phyloP scores from a whole-genome alignment of 2,888 invertebrate genomes.

The Drosophila mimica region DNA sequence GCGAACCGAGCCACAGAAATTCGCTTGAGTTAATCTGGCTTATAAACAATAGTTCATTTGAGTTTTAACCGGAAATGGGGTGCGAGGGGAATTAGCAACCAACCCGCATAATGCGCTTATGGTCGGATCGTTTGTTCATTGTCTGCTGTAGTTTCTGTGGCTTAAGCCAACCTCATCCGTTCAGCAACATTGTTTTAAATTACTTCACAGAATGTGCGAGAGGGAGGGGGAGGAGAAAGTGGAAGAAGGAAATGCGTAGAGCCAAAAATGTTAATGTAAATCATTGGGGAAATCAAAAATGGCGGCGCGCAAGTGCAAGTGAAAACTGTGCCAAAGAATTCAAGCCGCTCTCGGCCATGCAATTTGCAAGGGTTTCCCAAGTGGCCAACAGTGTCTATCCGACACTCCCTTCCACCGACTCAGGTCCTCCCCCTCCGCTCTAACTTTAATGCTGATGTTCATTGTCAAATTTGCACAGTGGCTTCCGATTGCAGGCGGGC shows the following conservation, averaged over 20 bases:
- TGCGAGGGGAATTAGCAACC: conserved; percentile 19
- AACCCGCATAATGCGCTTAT: conserved; percentile 77
- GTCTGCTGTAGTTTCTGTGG: conserved; percentile 42
- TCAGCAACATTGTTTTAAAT: conserved; percentile 49
- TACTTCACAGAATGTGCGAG: conserved; percentile 53
- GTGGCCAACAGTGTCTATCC: conserved; percentile 56
- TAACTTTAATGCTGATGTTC: conserved; percentile 35
- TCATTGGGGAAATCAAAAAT: conserved; percentile 81
- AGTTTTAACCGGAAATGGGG: conserved; percentile 14
- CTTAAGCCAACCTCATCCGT: conserved; percentile 17
- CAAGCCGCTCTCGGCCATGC: conserved; percentile 66
- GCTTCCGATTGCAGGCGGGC: conserved; percentile 68
- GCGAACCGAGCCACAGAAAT: conserved; percentile 26
- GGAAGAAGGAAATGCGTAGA: conserved; percentile 41
- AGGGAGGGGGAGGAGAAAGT: background rate
- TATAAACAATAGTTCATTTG: conserved; percentile 81
- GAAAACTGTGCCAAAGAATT: conserved; percentile 75
- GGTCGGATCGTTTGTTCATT: conserved; percentile 63
- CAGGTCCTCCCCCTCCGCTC: background rate
- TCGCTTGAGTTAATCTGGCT: conserved; percentile 48
- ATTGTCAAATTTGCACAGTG: conserved; percentile 75
- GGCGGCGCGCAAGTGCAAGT: conserved; percentile 67
- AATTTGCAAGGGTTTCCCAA: conserved; percentile 81
- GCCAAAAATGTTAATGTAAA: conserved; percentile 78
- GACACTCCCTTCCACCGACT: background rate